These are phyloP conservation scores for Muscina levida DNA, from an alignment of 2,888 invertebrate genomes.

Conservation along the genomic window DNA sequence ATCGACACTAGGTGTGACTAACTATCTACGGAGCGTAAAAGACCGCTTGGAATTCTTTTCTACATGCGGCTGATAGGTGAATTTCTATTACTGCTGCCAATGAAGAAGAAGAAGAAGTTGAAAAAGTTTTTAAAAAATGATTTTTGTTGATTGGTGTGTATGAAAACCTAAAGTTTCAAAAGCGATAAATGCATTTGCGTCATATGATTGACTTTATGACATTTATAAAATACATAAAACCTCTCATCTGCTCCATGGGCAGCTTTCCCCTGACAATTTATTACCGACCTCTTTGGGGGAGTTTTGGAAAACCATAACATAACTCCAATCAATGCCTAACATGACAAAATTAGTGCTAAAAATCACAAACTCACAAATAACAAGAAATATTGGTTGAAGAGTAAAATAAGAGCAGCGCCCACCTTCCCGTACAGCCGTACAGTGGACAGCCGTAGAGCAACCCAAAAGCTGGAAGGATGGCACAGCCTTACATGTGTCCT, in stretches of 20 bases:
- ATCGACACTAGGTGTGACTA: too few species aligned
- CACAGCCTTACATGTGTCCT: too few species aligned
- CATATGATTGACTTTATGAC: neutral
- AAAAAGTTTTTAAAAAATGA: too few species aligned
- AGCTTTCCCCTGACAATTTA: too few species aligned
- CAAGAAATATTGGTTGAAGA: constrained; percentile 50
- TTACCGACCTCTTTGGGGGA: neutral
- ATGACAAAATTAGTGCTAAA: constrained; percentile 65
- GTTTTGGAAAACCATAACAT: constrained; percentile 64
- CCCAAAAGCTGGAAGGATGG: constrained; percentile 3
- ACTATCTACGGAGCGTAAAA: too few species aligned
- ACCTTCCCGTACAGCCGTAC: constrained; percentile 6
- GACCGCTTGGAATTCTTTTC: too few species aligned
- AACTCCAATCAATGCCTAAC: constrained; percentile 66
- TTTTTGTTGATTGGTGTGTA: too few species aligned
- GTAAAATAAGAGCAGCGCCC: neutral
- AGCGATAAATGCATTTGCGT: too few species aligned
- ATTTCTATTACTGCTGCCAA: too few species aligned
- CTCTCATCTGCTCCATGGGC: neutral
- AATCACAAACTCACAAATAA: constrained; percentile 57
- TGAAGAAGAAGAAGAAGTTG: too few species aligned
- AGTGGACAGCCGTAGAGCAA: neutral
- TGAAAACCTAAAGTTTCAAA: too few species aligned
- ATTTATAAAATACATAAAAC: neutral
- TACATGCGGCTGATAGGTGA: too few species aligned